Conservation (phyloP, 2,888 invertebrate species). For the Gymnosoma rotundatum region DNA sequence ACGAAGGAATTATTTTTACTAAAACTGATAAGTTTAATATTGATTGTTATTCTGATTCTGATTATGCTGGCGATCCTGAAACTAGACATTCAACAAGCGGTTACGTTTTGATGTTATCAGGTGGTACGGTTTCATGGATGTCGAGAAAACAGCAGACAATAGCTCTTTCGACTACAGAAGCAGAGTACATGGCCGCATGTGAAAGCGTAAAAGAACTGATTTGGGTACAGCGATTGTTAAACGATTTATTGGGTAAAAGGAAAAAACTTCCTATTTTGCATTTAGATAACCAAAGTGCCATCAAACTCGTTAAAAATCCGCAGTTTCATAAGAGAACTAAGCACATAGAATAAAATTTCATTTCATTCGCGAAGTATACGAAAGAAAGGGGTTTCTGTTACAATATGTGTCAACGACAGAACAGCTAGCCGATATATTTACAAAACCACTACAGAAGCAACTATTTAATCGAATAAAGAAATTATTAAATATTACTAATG, state of each 20-base stretch:
- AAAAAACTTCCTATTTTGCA: not conserved
- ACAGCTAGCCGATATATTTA: slow-evolving; percentile 26
- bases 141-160: slow-evolving; percentile 31
- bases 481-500: slow-evolving; percentile 20
- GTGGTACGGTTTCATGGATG: slow-evolving; percentile 16
- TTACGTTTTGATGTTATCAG: slow-evolving; percentile 41
- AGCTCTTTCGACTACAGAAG: slow-evolving; percentile 29
- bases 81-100: slow-evolving; percentile 38
- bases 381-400: slow-evolving; percentile 1
- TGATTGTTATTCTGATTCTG: slow-evolving; percentile 18
- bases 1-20: not conserved
- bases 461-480: slow-evolving; percentile 1
- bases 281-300: slow-evolving; percentile 41
- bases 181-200: slow-evolving; percentile 29
- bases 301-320: slow-evolving; percentile 33
- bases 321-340: slow-evolving; percentile 31
- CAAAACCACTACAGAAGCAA: slow-evolving; percentile 1
- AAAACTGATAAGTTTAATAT: not conserved
- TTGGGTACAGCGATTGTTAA: slow-evolving; percentile 23
- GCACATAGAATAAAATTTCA: slow-evolving; percentile 6
- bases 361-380: slow-evolving; percentile 26
- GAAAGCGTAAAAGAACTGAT: slow-evolving; percentile 35
- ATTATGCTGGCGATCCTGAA: slow-evolving; percentile 34
- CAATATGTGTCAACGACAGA: slow-evolving; percentile 3
- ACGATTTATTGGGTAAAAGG: not conserved